Conservation (phyloP, 64 coral and sea anemone species). For the Actinia equina region DNA sequence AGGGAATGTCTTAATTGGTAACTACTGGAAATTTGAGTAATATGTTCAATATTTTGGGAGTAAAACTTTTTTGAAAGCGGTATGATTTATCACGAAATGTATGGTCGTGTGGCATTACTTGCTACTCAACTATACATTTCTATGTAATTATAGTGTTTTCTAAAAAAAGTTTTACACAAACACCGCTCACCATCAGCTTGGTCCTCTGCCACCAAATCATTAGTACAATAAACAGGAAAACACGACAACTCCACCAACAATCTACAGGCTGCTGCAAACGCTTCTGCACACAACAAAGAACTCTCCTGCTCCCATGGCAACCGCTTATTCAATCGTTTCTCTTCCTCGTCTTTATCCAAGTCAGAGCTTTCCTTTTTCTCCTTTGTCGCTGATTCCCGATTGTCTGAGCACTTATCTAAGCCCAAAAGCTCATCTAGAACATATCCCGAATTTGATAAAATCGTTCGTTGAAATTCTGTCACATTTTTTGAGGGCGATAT, state of each 20-base stretch:
- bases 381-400: neutral
- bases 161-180: too few relatives aligned
- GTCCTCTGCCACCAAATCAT: neutral
- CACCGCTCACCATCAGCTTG: neutral
- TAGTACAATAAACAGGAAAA: constrained; percentile 80
- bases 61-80: too few relatives aligned
- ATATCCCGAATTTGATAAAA: neutral
- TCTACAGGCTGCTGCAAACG: constrained; percentile 80
- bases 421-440: neutral
- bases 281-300: constrained; percentile 50
- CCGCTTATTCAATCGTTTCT: neutral
- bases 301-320: constrained; percentile 28
- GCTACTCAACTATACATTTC: too few relatives aligned
- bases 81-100: too few relatives aligned
- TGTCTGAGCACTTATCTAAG: neutral
- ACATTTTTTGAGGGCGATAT: neutral
- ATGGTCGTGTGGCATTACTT: too few relatives aligned
- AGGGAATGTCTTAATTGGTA: too few relatives aligned
- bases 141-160: too few relatives aligned
- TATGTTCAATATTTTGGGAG: too few relatives aligned
- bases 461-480: neutral
- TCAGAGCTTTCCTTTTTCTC: neutral
- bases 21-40: too few relatives aligned
- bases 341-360: neutral
- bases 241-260: constrained; percentile 88